These are phyloP conservation scores for Cyclophora albipunctata DNA, from an alignment of 2,888 invertebrate genomes.

Conservation along the genomic window DNA sequence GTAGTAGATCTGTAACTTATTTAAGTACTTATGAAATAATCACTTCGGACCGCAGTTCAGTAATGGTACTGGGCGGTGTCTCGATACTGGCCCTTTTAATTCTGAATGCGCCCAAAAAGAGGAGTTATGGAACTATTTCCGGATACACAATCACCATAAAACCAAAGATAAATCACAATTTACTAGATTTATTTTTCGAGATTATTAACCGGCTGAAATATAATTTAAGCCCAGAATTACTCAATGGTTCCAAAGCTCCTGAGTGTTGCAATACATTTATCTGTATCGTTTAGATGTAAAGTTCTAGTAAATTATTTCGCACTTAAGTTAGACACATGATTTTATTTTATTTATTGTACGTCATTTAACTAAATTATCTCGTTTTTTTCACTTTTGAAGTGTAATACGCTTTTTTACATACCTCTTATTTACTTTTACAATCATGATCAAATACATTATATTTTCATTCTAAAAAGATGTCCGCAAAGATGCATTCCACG, in stretches of 20 bases:
- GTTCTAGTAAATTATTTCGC: constrained; percentile 73
- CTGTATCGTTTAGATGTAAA: constrained; percentile 68
- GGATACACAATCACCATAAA: constrained; percentile 44
- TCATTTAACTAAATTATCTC: constrained; percentile 62
- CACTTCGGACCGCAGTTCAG: constrained; percentile 32
- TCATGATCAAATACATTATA: constrained; percentile 69
- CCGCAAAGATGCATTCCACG: constrained; percentile 63
- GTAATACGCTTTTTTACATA: constrained; percentile 71
- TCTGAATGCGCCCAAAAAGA: constrained; percentile 32
- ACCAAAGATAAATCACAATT: constrained; percentile 72
- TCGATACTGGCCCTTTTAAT: constrained; percentile 9
- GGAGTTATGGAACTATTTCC: constrained; percentile 69
- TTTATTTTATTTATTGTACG: constrained; percentile 69
- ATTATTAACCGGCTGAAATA: constrained; percentile 58
- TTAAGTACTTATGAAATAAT: constrained; percentile 69
- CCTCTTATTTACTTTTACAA: constrained; percentile 67
- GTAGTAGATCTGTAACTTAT: constrained; percentile 73
- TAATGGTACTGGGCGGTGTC: too few species aligned
- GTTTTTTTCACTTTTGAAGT: constrained; percentile 69
- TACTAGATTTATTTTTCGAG: constrained; percentile 57
- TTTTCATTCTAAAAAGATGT: constrained; percentile 55
- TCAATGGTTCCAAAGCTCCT: constrained; percentile 72
- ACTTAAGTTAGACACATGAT: constrained; percentile 67
- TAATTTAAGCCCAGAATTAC: constrained; percentile 51
- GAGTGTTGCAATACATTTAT: constrained; percentile 69